Evolutionary conservation across 2,888 invertebrate genomes (phyloP), one percentile per base, ranked within the genome.

Genomic region (Allacma fusca): DNA sequence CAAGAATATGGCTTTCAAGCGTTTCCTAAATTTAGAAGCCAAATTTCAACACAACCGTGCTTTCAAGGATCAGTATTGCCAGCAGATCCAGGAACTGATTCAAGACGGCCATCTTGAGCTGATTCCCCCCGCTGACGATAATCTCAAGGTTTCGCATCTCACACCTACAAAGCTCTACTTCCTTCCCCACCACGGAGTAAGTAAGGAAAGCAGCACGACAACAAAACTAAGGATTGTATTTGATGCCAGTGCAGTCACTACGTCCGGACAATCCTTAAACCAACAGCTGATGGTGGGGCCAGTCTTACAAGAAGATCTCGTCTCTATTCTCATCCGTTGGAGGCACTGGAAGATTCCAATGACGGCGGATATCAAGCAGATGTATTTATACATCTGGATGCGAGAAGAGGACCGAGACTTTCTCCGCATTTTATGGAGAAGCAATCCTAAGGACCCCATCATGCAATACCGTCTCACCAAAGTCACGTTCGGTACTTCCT

Each of bases 381-480:
- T 86, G 85, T 86, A 85, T 76, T 79, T 85, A 0, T 85, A 85
- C 77, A 83, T 86, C n/a, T 16, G 59, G 0, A 76, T 86, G 1
- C 70, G 82, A 19, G 67, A 77, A 2, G 77, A 80, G 1, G 84
- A 86, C 50, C 78, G 83, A n/a, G 40, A 83, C n/a, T 83, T 85
- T n/a, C 86, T 86, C 71, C 76, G 83, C 12, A 86, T 87, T 1
- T 65, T 87, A 1, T 87, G 86, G 86, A 71, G 85, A 26, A 68
- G 79, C 13, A 29, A 80, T 67, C 78, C 81, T 16, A 43, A 71
- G 4, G 77, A 84, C 23, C 76, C 79, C 19, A 59, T 84, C 1
- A 65, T 75, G 29, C 76, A 78, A 0, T 79, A 81, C 23, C 62
- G 75, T 4, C 78, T 85, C 9, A 9, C 43, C 1, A 85, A 85